phyloP scores from a whole-genome alignment of 2,888 invertebrate genomes.

The Drosophila leonis region DNA sequence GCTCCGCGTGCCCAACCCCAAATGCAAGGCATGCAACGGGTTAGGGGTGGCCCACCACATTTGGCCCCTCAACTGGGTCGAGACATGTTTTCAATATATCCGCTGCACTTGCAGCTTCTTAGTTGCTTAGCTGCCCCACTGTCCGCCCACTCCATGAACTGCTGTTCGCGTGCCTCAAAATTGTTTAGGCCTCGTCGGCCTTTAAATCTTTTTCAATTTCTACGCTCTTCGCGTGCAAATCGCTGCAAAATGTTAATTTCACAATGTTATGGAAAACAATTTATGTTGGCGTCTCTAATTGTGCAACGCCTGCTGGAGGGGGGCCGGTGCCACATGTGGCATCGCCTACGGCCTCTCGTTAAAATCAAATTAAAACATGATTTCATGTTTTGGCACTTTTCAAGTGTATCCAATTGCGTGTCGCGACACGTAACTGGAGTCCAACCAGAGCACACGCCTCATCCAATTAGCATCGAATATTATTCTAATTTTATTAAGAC shows the following conservation, averaged over 20 bases:
- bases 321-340: slow-evolving; percentile 20
- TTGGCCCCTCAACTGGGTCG: slow-evolving; percentile 78
- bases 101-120: slow-evolving; percentile 14
- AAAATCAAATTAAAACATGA: slow-evolving; percentile 71
- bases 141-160: neutral
- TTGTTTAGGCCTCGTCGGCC: slow-evolving; percentile 43
- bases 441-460: slow-evolving; percentile 25
- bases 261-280: slow-evolving; percentile 28
- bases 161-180: slow-evolving; percentile 59
- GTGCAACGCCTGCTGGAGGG: slow-evolving; percentile 29
- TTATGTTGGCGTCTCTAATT: slow-evolving; percentile 63
- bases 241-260: slow-evolving; percentile 66
- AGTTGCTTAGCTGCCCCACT: neutral
- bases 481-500: slow-evolving; percentile 63
- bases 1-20: slow-evolving; percentile 66
- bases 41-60: slow-evolving; percentile 74
- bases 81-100: slow-evolving; percentile 58
- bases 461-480: slow-evolving; percentile 68
- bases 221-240: slow-evolving; percentile 68
- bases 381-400: slow-evolving; percentile 74
- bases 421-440: slow-evolving; percentile 36
- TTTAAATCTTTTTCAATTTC: slow-evolving; percentile 47
- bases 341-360: slow-evolving; percentile 39
- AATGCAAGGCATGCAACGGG: slow-evolving; percentile 39
- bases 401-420: slow-evolving; percentile 50